Base-by-base conservation (phyloP, 2,113 vertebrate species). In the Greenwoodochromis staneri region DNA sequence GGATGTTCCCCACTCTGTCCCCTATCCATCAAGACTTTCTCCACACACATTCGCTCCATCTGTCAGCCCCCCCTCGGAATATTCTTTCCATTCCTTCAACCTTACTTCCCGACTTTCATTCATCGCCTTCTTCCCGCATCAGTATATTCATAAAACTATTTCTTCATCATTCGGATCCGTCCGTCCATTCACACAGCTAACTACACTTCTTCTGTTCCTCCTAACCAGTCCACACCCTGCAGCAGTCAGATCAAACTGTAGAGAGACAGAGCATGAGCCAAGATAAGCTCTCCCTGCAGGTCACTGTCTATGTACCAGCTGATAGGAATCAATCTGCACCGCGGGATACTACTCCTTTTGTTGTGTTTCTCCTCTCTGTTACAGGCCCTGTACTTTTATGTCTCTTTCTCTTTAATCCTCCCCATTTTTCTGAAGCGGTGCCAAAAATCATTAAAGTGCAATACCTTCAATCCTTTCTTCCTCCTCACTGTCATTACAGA, bases 321-420 rank as follows among this genome's bases (percentile, higher is more conserved):
- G 95, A 96, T 95, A 95, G 85, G 89, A 93, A 96, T 96, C 95
- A 95, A 92, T 94, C 91, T 91, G 87, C 91, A 94, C 94, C 88
- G 55, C 85, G 21, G 93, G 94, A 93, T 86, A 87, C 93, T 81
- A 85, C 83, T 93, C 81, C 90, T 91, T 94, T 94, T 93, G 89
- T 94, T 93, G 87, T 90, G 90, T 88, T 92, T 87, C 57, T 42
- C 55, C 76, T 82, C 80, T 80, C 83, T 69, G 86, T 92, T 91
- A 92, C 85, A 91, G 89, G 42, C 80, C 54, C 59, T 9, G 71
- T 89, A 93, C 83, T 93, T 93, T 91, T 81, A 89, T 86, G 89
- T 86, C 55, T 55, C 83, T 57, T 88, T 91, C 59, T 29, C 87
- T 88, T 83, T 91, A 89, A 93, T 91, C 78, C 82, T 59, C n/a